Percentiles rank a stretch among this genome's conserved stretches.
Evolutionary conservation across 2,797 vertebrate genomes (phyloP).

Genomic region (Lagorchestes hirsutus): DNA sequence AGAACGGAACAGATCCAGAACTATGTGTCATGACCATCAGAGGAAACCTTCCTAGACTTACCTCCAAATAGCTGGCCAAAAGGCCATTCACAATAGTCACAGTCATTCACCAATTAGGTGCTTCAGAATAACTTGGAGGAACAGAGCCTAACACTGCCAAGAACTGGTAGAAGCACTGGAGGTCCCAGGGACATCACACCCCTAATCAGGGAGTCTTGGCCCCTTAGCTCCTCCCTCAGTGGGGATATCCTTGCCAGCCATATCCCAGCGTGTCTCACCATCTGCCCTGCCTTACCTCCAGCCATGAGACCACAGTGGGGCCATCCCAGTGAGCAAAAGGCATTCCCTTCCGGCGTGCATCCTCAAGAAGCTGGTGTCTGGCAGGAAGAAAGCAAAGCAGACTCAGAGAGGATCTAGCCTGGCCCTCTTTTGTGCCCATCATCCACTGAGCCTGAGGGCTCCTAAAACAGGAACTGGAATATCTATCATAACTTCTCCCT

Average conservation of each 20-base stretch:
- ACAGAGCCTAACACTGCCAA: neutral
- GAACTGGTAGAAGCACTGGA: neutral
- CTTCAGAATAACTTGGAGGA: neutral
- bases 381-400: slow-evolving; percentile 58
- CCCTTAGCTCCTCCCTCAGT: neutral
- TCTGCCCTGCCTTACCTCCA: slow-evolving; percentile 89
- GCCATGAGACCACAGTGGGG: slow-evolving; percentile 96
- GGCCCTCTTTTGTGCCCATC: neutral
- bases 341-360: slow-evolving; percentile 94
- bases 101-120: neutral
- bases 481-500: slow-evolving; percentile 5
- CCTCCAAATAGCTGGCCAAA: neutral
- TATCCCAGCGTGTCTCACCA: neutral
- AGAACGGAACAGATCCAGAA: neutral
- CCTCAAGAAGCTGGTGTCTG: slow-evolving; percentile 97
- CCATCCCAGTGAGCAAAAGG: slow-evolving; percentile 98
- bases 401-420: neutral
- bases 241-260: slow-evolving; percentile 5
- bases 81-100: neutral
- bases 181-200: neutral
- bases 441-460: neutral
- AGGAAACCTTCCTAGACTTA: neutral
- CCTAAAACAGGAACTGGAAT: neutral
- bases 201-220: neutral
- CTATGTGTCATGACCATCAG: neutral